These are phyloP conservation scores for Pollenia labialis DNA, from an alignment of 2,888 invertebrate species.

Conservation along the genomic window DNA sequence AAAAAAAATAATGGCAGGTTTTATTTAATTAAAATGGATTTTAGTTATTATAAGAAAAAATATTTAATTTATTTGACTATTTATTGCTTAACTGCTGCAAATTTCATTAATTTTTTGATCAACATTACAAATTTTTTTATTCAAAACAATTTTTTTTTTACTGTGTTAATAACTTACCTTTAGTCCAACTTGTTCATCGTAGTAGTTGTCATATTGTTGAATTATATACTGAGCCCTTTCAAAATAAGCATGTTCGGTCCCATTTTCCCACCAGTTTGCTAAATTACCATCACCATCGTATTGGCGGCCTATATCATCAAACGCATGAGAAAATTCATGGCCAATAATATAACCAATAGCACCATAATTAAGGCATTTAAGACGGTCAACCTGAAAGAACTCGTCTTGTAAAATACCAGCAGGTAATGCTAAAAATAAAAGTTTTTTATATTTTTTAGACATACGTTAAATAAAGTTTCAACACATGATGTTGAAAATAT, in stretches of 20 bases:
- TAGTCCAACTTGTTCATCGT: conserved; percentile 89
- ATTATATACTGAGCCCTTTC: conserved; percentile 95
- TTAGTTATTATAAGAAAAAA: no score
- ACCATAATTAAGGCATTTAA: conserved; percentile 96
- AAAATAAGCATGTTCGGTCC: conserved; percentile 92
- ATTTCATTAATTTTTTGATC: not conserved
- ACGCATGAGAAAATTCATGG: conserved; percentile 96
- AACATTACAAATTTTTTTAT: no score
- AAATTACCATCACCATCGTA: conserved; percentile 96
- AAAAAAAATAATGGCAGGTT: no score
- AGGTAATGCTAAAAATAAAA: conserved; percentile 90
- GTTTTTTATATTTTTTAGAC: no score
- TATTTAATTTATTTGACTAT: no score
- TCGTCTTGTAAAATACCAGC: conserved; percentile 96
- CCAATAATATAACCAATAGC: conserved; percentile 96
- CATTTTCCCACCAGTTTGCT: conserved; percentile 95
- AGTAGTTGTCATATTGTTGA: conserved; percentile 96
- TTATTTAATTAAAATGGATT: no score
- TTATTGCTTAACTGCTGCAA: no score
- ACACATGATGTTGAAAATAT: no score
- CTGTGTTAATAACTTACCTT: conserved; percentile 75
- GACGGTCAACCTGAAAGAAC: conserved; percentile 94
- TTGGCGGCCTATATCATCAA: conserved; percentile 94
- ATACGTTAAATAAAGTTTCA: no score
- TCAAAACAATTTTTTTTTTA: no score